Base-by-base conservation (phyloP, 2,797 vertebrate genomes). In the Chloroceryle inda region DNA sequence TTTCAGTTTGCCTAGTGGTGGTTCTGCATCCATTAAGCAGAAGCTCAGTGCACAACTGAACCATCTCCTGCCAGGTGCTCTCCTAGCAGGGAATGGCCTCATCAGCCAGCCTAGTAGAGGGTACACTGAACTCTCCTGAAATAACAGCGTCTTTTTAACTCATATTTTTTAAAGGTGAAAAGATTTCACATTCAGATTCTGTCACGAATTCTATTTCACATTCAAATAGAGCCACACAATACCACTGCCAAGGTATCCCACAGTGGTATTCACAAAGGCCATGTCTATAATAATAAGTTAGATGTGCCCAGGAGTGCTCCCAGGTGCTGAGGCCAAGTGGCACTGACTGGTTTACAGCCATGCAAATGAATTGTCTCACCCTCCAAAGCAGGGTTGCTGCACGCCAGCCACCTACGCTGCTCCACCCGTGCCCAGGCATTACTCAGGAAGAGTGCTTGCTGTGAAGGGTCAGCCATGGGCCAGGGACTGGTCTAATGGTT, bases 31-130 rank as follows among this genome's bases (percentile, higher is more conserved):
- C 62, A 33, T 38, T 40, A 75, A 40, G 45, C 62, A 82, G 77
- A 31, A 86, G 59, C 31, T 87, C 42, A 44, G 62, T n/a, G 45
- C 64, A 68, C 37, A 47, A 66, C 38, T 23, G 69, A 95, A 66
- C 64, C 61, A 64, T 24, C 72, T 85, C 68, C 66, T 93, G 90
- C 83, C 92, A 96, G 77, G 88, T 95, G 88, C 62, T 88, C 27
- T 93, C 90, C 18, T 88, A 86, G 88, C 27, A 0, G 90, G 95
- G 55, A 77, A 88, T 8, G 50, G 73, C 27, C 66, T 81, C 67
- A 55, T 29, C 67, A 92, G 74, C 77, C 88, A 90, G 73, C 50
- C 62, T 49, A 35, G 23, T 2, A 52, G 35, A 88, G 59, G 59
- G 29, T 64, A 72, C 38, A 37, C 10, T 58, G 76, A 80, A 49